phyloP scores from a whole-genome alignment of 2,888 invertebrate genomes.

The Sphinx pinastri region DNA sequence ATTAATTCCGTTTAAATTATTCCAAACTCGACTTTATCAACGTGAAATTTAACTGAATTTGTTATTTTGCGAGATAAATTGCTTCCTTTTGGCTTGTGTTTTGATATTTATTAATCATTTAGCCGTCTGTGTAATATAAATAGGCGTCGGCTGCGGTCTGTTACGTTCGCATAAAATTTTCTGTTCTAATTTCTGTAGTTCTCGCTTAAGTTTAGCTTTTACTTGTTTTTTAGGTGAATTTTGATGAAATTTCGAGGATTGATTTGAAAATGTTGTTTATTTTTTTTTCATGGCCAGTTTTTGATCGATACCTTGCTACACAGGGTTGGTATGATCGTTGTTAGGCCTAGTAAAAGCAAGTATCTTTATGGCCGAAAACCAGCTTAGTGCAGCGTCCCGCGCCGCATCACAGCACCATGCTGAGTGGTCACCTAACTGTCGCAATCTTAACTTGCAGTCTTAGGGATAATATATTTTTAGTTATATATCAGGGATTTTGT shows the following conservation, averaged over 20 bases:
- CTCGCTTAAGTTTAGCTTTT: neutral
- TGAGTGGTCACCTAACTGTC: no score
- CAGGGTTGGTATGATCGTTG: no score
- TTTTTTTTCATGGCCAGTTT: no score
- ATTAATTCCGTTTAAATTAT: conserved; percentile 62
- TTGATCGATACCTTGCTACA: no score
- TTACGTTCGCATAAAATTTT: conserved; percentile 8
- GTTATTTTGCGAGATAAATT: conserved; percentile 35
- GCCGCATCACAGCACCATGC: no score
- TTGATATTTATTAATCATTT: conserved; percentile 26
- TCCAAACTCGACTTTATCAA: conserved; percentile 57
- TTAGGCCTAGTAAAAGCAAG: no score
- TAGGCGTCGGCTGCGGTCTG: neutral
- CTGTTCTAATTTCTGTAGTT: conserved; percentile 15
- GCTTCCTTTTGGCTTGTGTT: conserved; percentile 26
- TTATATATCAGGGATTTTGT: no score
- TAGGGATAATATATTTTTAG: no score
- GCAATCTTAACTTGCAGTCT: no score
- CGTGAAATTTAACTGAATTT: conserved; percentile 51
- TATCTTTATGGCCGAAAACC: no score
- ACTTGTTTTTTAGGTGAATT: neutral
- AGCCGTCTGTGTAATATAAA: conserved; percentile 15
- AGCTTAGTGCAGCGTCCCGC: no score
- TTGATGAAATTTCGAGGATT: neutral
- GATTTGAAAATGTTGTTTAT: neutral